Conservation (phyloP, 2,888 invertebrate genomes). For the Apocheima hispidaria region DNA sequence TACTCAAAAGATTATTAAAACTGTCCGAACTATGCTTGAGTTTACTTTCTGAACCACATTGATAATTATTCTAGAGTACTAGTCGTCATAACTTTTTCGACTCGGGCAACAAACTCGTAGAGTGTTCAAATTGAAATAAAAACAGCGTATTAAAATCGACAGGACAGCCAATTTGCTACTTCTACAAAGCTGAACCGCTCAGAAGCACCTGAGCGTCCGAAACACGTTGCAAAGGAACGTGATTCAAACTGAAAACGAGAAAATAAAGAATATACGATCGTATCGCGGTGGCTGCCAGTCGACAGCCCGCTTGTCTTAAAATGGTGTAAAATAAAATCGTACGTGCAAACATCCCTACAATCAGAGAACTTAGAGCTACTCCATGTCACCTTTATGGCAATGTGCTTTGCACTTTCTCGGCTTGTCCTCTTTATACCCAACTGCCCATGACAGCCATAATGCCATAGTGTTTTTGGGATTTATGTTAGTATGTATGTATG, state of each 20-base stretch:
- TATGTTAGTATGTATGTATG: too few relatives aligned
- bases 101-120: not conserved
- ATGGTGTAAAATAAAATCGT: conserved; percentile 64
- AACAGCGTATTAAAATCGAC: conserved; percentile 13
- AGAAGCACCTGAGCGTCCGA: conserved; percentile 45
- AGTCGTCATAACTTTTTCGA: not conserved
- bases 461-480: too few relatives aligned
- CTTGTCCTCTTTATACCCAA: too few relatives aligned
- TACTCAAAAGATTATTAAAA: too few relatives aligned
- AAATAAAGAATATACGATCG: conserved; percentile 46
- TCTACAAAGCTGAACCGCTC: conserved; percentile 33
- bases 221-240: conserved; percentile 53
- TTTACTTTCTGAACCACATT: too few relatives aligned
- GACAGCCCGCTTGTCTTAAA: conserved; percentile 63
- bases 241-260: conserved; percentile 49
- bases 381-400: conserved; percentile 1
- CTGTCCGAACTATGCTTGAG: too few relatives aligned
- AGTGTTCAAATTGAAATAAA: not conserved
- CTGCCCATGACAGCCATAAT: too few relatives aligned
- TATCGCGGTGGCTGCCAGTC: conserved; percentile 43
- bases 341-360: conserved; percentile 51
- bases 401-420: not conserved
- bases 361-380: not conserved
- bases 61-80: not conserved
- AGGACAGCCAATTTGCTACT: conserved; percentile 25